Conservation (phyloP, 2,888 invertebrate genomes). For the Myathropa florea region DNA sequence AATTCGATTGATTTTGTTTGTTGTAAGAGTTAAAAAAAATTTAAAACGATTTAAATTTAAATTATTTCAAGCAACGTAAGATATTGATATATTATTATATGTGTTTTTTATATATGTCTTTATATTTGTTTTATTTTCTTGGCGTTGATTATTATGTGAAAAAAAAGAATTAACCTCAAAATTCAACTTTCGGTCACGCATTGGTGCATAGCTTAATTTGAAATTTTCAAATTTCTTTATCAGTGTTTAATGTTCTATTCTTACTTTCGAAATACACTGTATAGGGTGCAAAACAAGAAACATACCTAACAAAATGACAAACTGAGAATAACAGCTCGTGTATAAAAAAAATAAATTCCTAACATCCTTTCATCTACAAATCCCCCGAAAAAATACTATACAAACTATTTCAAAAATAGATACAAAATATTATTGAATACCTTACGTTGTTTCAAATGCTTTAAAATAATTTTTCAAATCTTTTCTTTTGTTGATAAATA, state of each 20-base stretch:
- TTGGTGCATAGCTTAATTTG: constrained; percentile 50
- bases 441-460: constrained; percentile 71
- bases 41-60: constrained; percentile 29
- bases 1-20: constrained; percentile 61
- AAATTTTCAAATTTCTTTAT: constrained; percentile 16
- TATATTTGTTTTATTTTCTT: constrained; percentile 49
- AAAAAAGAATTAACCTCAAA: constrained; percentile 34
- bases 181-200: constrained; percentile 68
- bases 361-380: constrained; percentile 35
- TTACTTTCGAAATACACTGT: constrained; percentile 29
- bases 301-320: constrained; percentile 29
- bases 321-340: constrained; percentile 18
- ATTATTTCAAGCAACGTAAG: constrained; percentile 71
- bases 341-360: constrained; percentile 23
- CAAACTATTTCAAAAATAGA: constrained; percentile 19
- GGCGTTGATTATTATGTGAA: constrained; percentile 54
- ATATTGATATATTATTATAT: constrained; percentile 65
- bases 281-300: constrained; percentile 16
- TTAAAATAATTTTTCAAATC: constrained; percentile 38
- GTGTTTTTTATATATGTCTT: constrained; percentile 57
- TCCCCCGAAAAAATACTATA: constrained; percentile 24
- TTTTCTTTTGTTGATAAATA: constrained; percentile 23
- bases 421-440: constrained; percentile 58
- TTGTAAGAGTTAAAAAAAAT: constrained; percentile 50
- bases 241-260: constrained; percentile 45